Evolutionary conservation across 2,113 vertebrate genomes (phyloP).

Genomic region (Galemys pyrenaicus): DNA sequence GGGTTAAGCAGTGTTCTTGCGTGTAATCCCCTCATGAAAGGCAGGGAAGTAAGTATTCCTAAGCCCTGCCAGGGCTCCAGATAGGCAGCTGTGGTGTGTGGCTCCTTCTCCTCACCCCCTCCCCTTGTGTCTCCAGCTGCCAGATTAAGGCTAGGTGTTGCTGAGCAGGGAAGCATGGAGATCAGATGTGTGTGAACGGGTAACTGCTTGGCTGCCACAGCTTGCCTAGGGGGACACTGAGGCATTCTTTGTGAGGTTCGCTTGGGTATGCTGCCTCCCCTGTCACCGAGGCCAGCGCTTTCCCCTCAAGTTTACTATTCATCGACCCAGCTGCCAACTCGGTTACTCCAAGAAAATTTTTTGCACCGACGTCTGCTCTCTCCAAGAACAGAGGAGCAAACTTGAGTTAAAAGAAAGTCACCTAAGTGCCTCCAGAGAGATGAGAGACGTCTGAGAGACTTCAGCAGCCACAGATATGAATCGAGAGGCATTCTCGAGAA

Average conservation of each 20-base stretch:
- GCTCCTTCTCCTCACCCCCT: not conserved
- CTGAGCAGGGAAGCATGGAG: constrained; percentile 66
- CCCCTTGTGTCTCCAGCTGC: not conserved
- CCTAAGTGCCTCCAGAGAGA: not conserved
- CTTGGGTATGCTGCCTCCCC: not conserved
- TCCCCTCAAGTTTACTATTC: not conserved
- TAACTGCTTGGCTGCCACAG: not conserved
- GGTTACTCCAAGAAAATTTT: constrained; percentile 13
- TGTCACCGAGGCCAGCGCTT: not conserved
- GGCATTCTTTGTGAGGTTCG: not conserved
- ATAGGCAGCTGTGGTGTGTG: constrained; percentile 30
- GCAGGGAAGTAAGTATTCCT: constrained; percentile 20
- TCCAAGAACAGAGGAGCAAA: not conserved
- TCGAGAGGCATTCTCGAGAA: not conserved
- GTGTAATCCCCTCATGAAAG: not conserved
- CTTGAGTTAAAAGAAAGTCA: not conserved
- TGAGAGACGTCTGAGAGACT: not conserved
- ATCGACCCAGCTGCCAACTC: not conserved
- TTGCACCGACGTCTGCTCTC: not conserved
- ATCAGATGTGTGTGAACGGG: not conserved
- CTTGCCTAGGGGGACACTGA: not conserved
- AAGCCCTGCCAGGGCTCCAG: not conserved
- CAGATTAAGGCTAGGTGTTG: constrained; percentile 72
- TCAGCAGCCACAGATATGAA: not conserved
- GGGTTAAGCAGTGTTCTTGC: not conserved